Conservation (phyloP, 2,797 vertebrate genomes). For the Spinibarbus caldwelli region DNA sequence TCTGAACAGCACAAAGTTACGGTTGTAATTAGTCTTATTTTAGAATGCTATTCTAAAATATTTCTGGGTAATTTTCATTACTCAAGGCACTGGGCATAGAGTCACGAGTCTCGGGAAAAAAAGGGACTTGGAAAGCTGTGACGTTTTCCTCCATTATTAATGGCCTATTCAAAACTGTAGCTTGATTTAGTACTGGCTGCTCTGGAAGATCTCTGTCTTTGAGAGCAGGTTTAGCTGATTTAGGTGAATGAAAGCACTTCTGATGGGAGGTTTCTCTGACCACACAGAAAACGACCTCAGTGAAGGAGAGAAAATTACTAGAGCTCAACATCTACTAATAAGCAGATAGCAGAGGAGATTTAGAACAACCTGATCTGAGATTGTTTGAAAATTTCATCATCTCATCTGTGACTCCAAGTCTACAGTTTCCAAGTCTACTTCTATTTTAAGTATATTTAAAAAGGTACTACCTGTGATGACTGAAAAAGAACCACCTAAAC, state of each 20-base stretch:
- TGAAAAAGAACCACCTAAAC: not conserved
- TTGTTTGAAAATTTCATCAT: not conserved
- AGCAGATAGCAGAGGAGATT: not conserved
- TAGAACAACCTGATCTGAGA: not conserved
- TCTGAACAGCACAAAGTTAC: not conserved
- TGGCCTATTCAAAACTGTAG: not conserved
- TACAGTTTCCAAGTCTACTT: not conserved
- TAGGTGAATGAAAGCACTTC: not conserved
- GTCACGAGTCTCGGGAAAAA: not conserved
- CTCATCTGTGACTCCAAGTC: not conserved
- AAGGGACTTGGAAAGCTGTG: not conserved
- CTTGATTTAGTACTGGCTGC: not conserved
- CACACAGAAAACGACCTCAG: no score
- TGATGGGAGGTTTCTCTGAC: not conserved
- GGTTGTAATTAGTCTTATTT: slow-evolving; percentile 10
- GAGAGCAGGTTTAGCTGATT: not conserved
- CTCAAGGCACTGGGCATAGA: not conserved
- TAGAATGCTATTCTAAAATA: not conserved
- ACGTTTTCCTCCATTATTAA: not conserved
- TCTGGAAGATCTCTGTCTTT: not conserved
- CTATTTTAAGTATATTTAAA: not conserved
- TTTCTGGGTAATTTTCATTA: not conserved
- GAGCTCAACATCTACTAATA: not conserved
- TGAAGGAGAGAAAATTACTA: not conserved
- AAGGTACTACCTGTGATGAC: not conserved